Percentiles rank a stretch among this genome's conserved stretches.
These are phyloP conservation scores for Falco rusticolus DNA, from an alignment of 2,797 vertebrate species.

Conservation along the genomic window DNA sequence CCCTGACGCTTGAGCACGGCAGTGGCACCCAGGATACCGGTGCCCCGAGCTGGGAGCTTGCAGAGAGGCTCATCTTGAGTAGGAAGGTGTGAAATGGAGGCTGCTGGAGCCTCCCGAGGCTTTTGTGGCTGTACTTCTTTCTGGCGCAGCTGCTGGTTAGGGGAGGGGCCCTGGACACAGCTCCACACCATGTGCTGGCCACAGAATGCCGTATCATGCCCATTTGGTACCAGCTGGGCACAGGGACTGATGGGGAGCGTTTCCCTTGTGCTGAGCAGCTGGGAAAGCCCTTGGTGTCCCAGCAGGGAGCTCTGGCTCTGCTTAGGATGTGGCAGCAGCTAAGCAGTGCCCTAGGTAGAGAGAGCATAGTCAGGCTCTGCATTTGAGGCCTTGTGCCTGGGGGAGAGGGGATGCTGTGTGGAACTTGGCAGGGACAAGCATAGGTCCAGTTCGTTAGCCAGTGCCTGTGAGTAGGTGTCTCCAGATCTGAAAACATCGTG, in stretches of 20 bases:
- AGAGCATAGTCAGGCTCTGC: background rate
- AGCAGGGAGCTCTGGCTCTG: background rate
- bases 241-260: background rate
- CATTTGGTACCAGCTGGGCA: background rate
- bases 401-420: background rate
- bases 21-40: background rate
- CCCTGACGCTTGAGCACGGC: background rate
- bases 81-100: background rate
- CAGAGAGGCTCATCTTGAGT: background rate
- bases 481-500: background rate
- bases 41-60: background rate
- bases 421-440: background rate
- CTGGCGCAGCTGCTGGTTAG: background rate
- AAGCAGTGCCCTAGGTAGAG: background rate
- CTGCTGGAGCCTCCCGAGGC: background rate
- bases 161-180: background rate
- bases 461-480: background rate
- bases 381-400: too few species aligned
- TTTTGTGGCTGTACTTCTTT: background rate
- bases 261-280: background rate
- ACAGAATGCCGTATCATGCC: background rate
- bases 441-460: background rate
- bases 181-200: accelerated
- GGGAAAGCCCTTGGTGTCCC: background rate
- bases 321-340: background rate